Conservation (phyloP, 2,888 invertebrate genomes). For the Dysmachus trigonus region DNA sequence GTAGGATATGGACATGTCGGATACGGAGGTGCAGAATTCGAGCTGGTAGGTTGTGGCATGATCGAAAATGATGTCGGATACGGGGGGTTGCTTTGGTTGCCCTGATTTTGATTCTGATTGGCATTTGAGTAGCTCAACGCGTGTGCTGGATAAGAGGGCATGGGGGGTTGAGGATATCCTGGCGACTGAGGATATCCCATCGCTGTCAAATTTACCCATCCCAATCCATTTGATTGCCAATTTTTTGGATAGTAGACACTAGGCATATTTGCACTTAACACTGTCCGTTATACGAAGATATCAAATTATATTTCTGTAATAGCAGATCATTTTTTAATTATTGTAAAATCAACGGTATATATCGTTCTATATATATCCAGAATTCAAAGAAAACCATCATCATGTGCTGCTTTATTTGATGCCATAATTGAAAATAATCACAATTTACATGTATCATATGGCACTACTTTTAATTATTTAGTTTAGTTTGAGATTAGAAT, state of each 20-base stretch:
- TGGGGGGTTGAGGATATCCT: constrained; percentile 3
- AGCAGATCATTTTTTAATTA: neutral
- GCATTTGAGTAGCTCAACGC: neutral
- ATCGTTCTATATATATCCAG: neutral
- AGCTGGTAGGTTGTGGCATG: constrained; percentile 44
- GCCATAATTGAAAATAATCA: neutral
- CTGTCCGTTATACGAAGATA: neutral
- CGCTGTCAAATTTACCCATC: constrained; percentile 61
- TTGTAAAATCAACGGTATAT: neutral
- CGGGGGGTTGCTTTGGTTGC: constrained; percentile 48
- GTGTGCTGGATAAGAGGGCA: neutral
- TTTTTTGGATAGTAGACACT: constrained; percentile 60
- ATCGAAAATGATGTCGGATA: constrained; percentile 54
- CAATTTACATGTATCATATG: too few species aligned
- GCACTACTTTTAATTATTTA: too few species aligned
- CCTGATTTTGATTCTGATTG: constrained; percentile 45
- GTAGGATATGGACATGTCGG: constrained; percentile 52
- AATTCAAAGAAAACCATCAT: neutral
- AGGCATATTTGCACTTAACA: constrained; percentile 16
- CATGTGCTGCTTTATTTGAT: neutral
- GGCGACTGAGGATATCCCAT: constrained; percentile 57
- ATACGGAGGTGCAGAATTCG: constrained; percentile 50
- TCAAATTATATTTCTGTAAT: neutral
- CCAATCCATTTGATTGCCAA: constrained; percentile 61
- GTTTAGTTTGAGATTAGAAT: too few species aligned